These are phyloP conservation scores for Tenthredo distinguenda DNA, from an alignment of 2,888 invertebrate genomes.

Conservation along the genomic window DNA sequence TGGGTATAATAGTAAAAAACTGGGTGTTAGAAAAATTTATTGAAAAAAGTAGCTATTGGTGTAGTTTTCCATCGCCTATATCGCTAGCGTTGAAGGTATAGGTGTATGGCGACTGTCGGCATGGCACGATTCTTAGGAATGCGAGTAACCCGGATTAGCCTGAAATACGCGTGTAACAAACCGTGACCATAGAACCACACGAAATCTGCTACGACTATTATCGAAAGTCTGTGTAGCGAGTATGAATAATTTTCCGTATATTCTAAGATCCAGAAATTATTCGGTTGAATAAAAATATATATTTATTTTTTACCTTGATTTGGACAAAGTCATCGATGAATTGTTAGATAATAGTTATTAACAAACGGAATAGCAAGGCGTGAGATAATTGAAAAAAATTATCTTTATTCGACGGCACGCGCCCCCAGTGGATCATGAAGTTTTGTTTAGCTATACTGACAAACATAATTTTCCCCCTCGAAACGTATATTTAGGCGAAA, in stretches of 20 bases:
- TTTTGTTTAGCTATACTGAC: not conserved
- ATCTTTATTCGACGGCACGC: not conserved
- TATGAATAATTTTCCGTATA: not conserved
- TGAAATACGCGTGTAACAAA: slow-evolving; percentile 15
- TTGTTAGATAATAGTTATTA: not conserved
- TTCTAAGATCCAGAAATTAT: not conserved
- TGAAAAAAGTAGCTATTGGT: not conserved
- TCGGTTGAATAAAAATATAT: not conserved
- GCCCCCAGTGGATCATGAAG: not conserved
- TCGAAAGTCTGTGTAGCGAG: not conserved
- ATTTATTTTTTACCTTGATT: not conserved
- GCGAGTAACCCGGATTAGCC: slow-evolving; percentile 15
- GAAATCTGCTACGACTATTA: not conserved
- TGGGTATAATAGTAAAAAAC: not conserved
- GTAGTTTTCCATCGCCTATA: not conserved
- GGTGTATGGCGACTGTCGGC: not conserved
- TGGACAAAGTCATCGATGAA: not conserved
- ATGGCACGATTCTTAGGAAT: not conserved
- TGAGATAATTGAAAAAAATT: not conserved
- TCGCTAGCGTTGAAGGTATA: not conserved
- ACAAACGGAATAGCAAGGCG: not conserved
- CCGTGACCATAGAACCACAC: slow-evolving; percentile 20
- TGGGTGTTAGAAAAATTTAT: not conserved
- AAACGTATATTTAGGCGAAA: not conserved
- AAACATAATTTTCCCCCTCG: not conserved